Conservation (phyloP, 1,140 invertebrate species). For the Pantala flavescens region DNA sequence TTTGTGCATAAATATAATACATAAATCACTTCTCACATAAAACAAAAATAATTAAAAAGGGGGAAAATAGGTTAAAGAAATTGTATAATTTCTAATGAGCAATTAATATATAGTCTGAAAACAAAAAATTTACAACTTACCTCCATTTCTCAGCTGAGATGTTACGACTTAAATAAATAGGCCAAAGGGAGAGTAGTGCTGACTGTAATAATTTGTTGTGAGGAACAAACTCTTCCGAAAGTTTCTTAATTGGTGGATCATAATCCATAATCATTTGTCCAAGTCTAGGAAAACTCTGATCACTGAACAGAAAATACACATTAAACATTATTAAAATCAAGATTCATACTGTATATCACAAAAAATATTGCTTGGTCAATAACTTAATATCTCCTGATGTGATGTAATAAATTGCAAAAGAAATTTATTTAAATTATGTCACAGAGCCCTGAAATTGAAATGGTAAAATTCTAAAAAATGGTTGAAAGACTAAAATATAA, state of each 20-base stretch:
- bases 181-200: conserved; percentile 76
- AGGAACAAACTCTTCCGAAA: conserved; percentile 93
- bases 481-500: too few species aligned
- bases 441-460: too few species aligned
- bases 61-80: too few species aligned
- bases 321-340: too few species aligned
- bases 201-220: conserved; percentile 78
- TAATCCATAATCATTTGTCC: conserved; percentile 98
- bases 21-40: too few species aligned
- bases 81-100: too few species aligned
- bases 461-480: too few species aligned
- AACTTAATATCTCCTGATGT: conserved; percentile 12
- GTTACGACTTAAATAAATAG: conserved; percentile 82
- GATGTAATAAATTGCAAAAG: background rate
- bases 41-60: too few species aligned
- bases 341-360: conserved; percentile 11
- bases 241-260: conserved; percentile 88
- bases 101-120: too few species aligned
- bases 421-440: too few species aligned
- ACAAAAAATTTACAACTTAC: conserved; percentile 22
- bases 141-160: conserved; percentile 88
- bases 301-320: conserved; percentile 42
- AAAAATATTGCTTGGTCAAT: background rate
- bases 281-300: conserved; percentile 84
- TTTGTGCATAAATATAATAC: too few species aligned